phyloP scores from a whole-genome alignment of 2,888 invertebrate genomes.

The Steromphala cineraria region DNA sequence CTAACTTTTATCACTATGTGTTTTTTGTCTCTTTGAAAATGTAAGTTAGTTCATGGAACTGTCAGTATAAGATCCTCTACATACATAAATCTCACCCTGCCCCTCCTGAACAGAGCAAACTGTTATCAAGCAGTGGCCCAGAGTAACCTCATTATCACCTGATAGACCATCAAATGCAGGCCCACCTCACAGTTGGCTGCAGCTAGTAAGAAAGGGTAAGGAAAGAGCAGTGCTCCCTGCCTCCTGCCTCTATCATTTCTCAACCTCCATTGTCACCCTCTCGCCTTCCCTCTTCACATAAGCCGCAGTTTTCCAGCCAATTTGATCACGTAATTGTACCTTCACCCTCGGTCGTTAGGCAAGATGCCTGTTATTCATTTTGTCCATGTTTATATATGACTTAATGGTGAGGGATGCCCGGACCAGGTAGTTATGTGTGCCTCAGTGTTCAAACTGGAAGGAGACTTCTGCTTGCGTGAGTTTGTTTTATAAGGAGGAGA shows the following conservation, averaged over 20 bases:
- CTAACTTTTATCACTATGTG: too few relatives aligned
- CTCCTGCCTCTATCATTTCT: background rate
- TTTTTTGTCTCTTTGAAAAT: too few relatives aligned
- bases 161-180: background rate
- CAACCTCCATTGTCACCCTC: background rate
- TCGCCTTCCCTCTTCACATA: background rate
- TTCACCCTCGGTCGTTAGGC: background rate
- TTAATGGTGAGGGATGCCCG: background rate
- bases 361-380: background rate
- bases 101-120: too few relatives aligned
- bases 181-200: background rate
- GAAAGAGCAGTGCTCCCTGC: background rate
- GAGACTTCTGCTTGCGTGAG: background rate
- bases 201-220: background rate
- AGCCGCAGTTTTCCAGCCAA: constrained; percentile 11
- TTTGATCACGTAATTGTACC: constrained; percentile 13
- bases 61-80: too few relatives aligned
- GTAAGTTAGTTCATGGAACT: too few relatives aligned
- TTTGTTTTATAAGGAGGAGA: background rate
- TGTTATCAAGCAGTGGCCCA: background rate
- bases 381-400: background rate
- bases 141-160: constrained; percentile 17
- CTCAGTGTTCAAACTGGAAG: background rate
- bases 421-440: background rate
- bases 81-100: too few relatives aligned